Evolutionary conservation across 1,140 invertebrate species (phyloP), one percentile per base, ranked within the genome.

Genomic region (Sinonovacula constricta): DNA sequence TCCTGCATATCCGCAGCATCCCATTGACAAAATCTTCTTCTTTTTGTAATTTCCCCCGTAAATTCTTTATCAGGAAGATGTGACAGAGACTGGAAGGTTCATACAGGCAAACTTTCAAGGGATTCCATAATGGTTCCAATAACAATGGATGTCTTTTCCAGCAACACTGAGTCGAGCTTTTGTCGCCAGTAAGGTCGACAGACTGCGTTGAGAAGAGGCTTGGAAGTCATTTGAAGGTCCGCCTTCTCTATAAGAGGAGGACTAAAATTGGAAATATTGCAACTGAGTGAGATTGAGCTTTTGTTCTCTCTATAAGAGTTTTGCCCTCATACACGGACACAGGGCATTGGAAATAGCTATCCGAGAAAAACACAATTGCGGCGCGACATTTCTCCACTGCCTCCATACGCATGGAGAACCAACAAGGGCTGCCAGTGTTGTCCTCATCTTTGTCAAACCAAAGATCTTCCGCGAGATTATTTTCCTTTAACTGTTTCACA

Each of bases 361-460:
- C 88, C 0, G 89, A 90, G 30, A 90, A 66, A 39, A 90, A 69
- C 14, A 90, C 49, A 28, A 90, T 80, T 2, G 88, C 88, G 24
- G 89, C 89, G 39, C 85, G 74, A 65, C 89, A 90, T 71, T 85
- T 68, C n/a, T 90, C 89, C 15, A 87, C 85, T 3, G 89, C 87
- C 78, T 90, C 89, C 88, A 90, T 89, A 26, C 89, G 57, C 31
- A 86, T 34, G 10, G 87, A 88, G 72, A 90, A 90, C 89, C 89
- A 90, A 49, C 84, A 86, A 3, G 89, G 88, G 69, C 85, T 89
- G 69, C 87, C 88, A 10, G 85, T 90, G 57, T 85, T 88, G 36
- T 86, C 85, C 67, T 90, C 89, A 79, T 90, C 89, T 69, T 90
- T 90, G 69, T 90, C 89, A 82, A 90, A 90, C 89, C 89, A 90